phyloP scores from a whole-genome alignment of 2,797 vertebrate species.

The Paratrypauchen microcephalus region DNA sequence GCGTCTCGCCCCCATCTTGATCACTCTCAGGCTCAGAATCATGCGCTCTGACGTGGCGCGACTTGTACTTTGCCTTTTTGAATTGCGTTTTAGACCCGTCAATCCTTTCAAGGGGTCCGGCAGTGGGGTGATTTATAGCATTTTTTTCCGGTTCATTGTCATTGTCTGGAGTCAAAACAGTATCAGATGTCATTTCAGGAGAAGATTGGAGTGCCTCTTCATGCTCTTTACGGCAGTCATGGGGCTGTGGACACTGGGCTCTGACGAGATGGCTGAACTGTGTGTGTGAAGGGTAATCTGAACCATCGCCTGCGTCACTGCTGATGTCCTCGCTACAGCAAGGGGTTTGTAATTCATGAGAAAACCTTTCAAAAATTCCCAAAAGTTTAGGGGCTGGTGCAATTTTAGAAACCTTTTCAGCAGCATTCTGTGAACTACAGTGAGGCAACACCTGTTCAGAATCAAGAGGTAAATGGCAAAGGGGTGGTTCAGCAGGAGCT shows the following conservation, averaged over 20 bases:
- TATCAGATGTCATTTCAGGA: neutral
- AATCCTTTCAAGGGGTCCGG: rapidly evolving
- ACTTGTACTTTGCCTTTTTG: neutral
- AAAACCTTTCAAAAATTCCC: neutral
- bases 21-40: neutral
- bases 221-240: neutral
- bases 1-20: too few species aligned
- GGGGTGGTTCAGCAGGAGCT: neutral
- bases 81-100: neutral
- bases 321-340: slow-evolving; percentile 24
- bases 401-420: neutral
- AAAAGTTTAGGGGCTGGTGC: neutral
- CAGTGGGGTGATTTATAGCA: too few species aligned
- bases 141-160: neutral
- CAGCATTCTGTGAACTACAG: neutral
- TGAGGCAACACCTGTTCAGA: neutral
- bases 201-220: neutral
- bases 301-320: slow-evolving; percentile 47
- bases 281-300: slow-evolving; percentile 31
- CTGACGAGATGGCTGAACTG: slow-evolving; percentile 5
- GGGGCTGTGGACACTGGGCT: neutral
- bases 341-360: neutral
- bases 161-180: neutral
- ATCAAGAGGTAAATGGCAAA: neutral
- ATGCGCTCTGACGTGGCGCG: neutral